phyloP scores from a whole-genome alignment of 2,113 vertebrate genomes.

The Lanius ludovicianus region DNA sequence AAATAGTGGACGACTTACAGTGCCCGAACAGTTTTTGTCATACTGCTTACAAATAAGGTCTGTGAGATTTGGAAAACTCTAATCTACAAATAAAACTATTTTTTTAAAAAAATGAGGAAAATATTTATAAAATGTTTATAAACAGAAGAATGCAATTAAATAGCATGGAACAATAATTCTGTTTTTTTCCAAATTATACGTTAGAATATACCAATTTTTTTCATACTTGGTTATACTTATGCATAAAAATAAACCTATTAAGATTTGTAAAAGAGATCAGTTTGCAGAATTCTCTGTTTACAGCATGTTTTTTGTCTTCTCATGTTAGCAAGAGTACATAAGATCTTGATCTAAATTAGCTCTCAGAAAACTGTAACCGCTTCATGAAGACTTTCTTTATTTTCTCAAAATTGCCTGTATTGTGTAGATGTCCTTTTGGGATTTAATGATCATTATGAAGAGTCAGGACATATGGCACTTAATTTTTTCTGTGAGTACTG shows the following conservation, averaged over 20 bases:
- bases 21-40: background rate
- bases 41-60: background rate
- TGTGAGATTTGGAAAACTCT: background rate
- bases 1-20: background rate
- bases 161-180: background rate
- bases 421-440: background rate
- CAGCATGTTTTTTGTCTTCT: background rate
- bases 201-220: background rate
- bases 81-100: background rate
- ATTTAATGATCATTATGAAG: constrained; percentile 7
- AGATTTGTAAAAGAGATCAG: background rate
- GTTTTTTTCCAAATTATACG: background rate
- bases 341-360: constrained; percentile 23
- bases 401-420: constrained; percentile 42
- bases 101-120: background rate
- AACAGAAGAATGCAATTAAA: background rate
- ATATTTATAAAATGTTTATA: background rate
- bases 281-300: constrained; percentile 28
- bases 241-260: background rate
- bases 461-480: constrained; percentile 53
- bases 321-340: background rate
- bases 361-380: constrained; percentile 49
- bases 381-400: constrained; percentile 25
- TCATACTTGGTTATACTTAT: background rate
- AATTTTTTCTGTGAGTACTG: constrained; percentile 32